Base-by-base conservation (phyloP, 2,888 invertebrate genomes). In the Ennomos quercinarius region DNA sequence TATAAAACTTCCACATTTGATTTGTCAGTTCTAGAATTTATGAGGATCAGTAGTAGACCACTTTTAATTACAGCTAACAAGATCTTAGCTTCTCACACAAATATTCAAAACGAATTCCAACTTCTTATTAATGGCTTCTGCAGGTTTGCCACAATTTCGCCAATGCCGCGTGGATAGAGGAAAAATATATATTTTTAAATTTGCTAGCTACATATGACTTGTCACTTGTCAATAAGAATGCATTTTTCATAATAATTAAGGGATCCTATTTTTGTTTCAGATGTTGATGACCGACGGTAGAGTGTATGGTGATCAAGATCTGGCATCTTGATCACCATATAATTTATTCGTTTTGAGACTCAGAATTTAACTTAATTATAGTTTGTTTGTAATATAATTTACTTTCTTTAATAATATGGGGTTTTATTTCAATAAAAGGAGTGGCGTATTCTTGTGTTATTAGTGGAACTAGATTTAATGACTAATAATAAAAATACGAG, bases 211-310 rank as follows among this genome's bases (percentile, higher is more conserved):
- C n/a, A n/a, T n/a, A n/a, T n/a, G n/a, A n/a, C n/a, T n/a, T n/a
- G n/a, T n/a, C n/a, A n/a, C n/a, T 27, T 27, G 27, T 27, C 6
- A 27, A 27, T 27, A 27, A 27, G 6, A 27, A 27, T 27, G 27
- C 6, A 6, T 27, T 27, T 27, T 27, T 34, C 10, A 41, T 43
- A 42, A 41, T 3, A 44, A 36, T 43, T 46, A 10, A 44, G 61
- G 36, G 17, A 17, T 38, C 48, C 27, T 45, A 55, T 63, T 59
- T 67, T 75, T 67, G 64, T 89, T 87, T 54, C 88, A 93, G 91
- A 89, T 89, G 88, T 92, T 63, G 92, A 93, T 40, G 91, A 92
- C n/a, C 73, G 91, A 63, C 86, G 87, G 68, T 90, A 90, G 78
- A 80, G 13, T 40, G 37, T 73, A 54, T 45, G 54, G 54, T 54